Base-by-base conservation (phyloP, 2,888 invertebrate species). In the Epistrophe grossulariae region DNA sequence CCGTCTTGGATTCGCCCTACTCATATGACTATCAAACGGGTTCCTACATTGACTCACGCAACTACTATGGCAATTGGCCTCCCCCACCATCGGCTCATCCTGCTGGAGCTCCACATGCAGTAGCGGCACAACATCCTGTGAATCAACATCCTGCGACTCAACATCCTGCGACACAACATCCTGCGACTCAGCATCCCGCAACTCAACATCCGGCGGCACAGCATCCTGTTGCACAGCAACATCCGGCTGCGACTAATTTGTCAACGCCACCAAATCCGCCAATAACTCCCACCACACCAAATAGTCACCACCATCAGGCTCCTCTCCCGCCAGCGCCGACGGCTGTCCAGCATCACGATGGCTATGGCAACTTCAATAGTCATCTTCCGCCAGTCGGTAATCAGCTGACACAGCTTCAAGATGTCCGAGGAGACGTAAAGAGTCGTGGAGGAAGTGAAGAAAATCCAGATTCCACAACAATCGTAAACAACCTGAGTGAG, bases 401-500 rank as follows among this genome's bases (percentile, higher is more conserved):
- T 80, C 90, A 90, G 83, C 76, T 90, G 50, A 90, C 90, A 31
- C 90, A 90, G 66, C 89, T 90, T 28, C 90, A 89, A 84, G 91
- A 91, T 83, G 89, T 91, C 38, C 91, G 91, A 38, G 91, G 90
- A 52, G 92, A 92, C 68, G 91, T 92, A 0, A 93, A 93, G 89
- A 91, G 92, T 88, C 92, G 93, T 28, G 91, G 91, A 24, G 90
- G 92, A 0, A 92, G 91, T 85, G 96, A 96, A 91, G 96, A 96
- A 89, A 96, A 96, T 90, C 96, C 96, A 0, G 96, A 96, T 90
- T 96, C 96, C 15, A 96, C 96, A 1, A 96, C 95, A 15, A 94
- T 95, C 70, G 92, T 92, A 64, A 93, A 94, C 82, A 91, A 92
- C 48, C 90, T 90, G 79, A 94, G 94, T 89, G 94, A 94, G 88